Percentiles rank a stretch among this genome's conserved stretches.
Evolutionary conservation across 2,888 invertebrate genomes (phyloP).

Genomic region (Autographa gamma): DNA sequence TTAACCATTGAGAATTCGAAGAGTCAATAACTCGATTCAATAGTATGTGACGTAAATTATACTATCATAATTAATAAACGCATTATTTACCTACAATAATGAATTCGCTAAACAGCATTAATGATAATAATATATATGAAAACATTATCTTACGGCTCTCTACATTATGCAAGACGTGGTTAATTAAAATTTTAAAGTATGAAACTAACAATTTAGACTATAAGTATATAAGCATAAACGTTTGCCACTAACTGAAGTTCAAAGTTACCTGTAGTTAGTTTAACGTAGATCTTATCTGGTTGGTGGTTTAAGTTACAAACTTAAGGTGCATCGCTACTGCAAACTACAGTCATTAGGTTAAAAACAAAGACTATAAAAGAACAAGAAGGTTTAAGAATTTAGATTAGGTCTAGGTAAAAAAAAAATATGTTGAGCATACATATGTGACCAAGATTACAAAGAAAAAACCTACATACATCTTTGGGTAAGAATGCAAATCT

Average conservation of each 20-base stretch:
- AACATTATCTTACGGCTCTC: too few relatives aligned
- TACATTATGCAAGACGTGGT: slow-evolving; percentile 11
- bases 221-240: slow-evolving; percentile 56
- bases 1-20: too few relatives aligned
- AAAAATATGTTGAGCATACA: too few relatives aligned
- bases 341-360: background rate
- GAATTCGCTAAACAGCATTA: too few relatives aligned
- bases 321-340: background rate
- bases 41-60: too few relatives aligned
- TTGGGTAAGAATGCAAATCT: too few relatives aligned
- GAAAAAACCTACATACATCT: too few relatives aligned
- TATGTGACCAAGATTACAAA: too few relatives aligned
- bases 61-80: too few relatives aligned
- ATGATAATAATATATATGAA: too few relatives aligned
- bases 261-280: slow-evolving; percentile 76
- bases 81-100: too few relatives aligned
- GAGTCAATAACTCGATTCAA: too few relatives aligned
- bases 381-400: background rate
- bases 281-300: slow-evolving; percentile 75
- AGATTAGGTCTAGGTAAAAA: background rate
- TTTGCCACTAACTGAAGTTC: slow-evolving; percentile 64
- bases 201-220: slow-evolving; percentile 57
- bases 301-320: slow-evolving; percentile 61
- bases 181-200: slow-evolving; percentile 44
- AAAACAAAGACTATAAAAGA: background rate